Percentiles rank a stretch among this genome's conserved stretches.
phyloP scores from a whole-genome alignment of 2,113 vertebrate genomes.

The Lagopus muta region DNA sequence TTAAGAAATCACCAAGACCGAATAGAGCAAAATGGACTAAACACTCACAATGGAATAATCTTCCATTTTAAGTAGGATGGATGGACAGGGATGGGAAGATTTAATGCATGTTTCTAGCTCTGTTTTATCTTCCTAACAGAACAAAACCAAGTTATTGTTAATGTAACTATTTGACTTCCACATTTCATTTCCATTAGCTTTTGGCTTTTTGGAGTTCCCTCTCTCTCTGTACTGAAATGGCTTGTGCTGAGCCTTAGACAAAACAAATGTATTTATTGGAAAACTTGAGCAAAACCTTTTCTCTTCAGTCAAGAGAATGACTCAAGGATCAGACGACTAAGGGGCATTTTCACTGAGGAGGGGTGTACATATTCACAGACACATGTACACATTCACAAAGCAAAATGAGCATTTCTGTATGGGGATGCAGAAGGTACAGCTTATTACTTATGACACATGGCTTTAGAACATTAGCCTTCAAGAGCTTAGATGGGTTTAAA shows the following conservation, averaged over 20 bases:
- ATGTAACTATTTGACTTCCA: background rate
- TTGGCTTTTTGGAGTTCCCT: background rate
- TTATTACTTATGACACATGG: background rate
- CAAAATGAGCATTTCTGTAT: background rate
- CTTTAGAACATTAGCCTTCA: background rate
- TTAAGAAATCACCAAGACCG: background rate
- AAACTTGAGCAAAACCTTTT: background rate
- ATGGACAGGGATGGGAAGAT: background rate
- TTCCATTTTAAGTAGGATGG: background rate
- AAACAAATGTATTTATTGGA: background rate
- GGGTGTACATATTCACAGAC: rapidly evolving
- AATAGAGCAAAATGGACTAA: background rate
- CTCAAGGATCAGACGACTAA: background rate
- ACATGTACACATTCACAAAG: background rate
- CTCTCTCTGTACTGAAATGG: background rate
- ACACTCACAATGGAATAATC: background rate
- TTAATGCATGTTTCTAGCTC: background rate
- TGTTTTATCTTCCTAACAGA: background rate
- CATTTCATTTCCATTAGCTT: background rate
- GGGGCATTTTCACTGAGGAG: background rate
- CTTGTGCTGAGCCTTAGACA: background rate
- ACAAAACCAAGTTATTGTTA: background rate
- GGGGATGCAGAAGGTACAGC: background rate
- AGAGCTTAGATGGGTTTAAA: background rate
- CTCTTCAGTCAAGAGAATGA: background rate